phyloP scores from a whole-genome alignment of 2,888 invertebrate species.

The Callimorpha dominula region DNA sequence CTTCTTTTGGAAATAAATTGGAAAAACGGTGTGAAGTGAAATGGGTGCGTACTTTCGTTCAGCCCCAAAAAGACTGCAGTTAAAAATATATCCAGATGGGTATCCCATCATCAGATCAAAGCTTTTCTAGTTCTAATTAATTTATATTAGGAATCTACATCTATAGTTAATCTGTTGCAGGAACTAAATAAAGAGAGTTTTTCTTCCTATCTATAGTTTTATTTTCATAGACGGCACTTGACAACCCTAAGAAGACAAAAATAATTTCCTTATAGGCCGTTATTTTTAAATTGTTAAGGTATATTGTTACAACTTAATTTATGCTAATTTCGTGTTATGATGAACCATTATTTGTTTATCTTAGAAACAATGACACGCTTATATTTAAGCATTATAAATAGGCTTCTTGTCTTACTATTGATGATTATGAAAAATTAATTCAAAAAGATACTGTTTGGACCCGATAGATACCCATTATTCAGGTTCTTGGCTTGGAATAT shows the following conservation, averaged over 20 bases:
- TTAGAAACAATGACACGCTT: conserved; percentile 39
- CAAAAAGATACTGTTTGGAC: conserved; percentile 27
- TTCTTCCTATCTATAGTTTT: not conserved
- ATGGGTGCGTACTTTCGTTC: no score
- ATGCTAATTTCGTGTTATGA: conserved; percentile 37
- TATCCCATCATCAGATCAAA: no score
- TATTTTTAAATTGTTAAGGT: conserved; percentile 30
- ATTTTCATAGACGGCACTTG: not conserved
- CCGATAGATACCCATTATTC: not conserved
- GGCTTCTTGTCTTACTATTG: conserved; percentile 23
- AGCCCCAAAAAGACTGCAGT: no score
- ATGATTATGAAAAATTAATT: conserved; percentile 48
- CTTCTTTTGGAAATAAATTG: no score
- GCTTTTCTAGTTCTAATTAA: not conserved
- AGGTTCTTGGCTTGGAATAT: not conserved
- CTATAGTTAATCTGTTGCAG: no score
- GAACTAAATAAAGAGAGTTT: no score
- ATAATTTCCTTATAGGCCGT: conserved; percentile 27
- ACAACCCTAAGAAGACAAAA: conserved; percentile 32
- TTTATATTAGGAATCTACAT: no score
- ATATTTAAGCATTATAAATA: conserved; percentile 12
- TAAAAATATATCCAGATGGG: no score
- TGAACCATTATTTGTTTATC: conserved; percentile 37
- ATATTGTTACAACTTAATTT: conserved; percentile 44
- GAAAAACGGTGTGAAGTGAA: no score